A percentile compares a stretch with the other conserved stretches of the same genome.
These are phyloP conservation scores for Crotalus horridus DNA, from an alignment of 2,113 vertebrate species.

Conservation along the genomic window DNA sequence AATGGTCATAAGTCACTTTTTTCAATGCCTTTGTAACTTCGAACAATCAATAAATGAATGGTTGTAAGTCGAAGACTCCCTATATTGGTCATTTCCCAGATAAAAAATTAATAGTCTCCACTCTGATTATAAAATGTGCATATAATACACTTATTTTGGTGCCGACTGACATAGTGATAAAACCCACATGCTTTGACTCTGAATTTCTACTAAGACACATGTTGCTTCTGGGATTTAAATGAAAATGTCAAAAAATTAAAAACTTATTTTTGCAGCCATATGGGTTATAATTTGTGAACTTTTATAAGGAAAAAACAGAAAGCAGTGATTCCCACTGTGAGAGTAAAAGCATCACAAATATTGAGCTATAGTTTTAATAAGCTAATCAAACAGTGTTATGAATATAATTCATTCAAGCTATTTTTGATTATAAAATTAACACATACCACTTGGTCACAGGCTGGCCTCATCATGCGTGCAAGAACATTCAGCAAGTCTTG, in stretches of 20 bases:
- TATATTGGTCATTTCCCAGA: not conserved
- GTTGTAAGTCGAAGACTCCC: too few species aligned
- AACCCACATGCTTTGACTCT: not conserved
- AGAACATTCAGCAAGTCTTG: constrained; percentile 95
- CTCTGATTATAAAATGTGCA: not conserved
- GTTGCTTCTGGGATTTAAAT: not conserved
- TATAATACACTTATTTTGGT: not conserved
- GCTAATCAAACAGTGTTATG: not conserved
- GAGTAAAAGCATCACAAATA: not conserved
- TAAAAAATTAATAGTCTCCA: not conserved
- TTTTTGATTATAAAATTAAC: not conserved
- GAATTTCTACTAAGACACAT: not conserved
- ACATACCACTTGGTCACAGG: constrained; percentile 94
- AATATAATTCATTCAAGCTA: not conserved
- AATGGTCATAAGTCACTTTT: too few species aligned
- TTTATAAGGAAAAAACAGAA: not conserved
- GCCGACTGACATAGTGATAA: not conserved
- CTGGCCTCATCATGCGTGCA: constrained; percentile 96
- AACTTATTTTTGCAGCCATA: not conserved
- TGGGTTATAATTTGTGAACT: not conserved
- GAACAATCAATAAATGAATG: too few species aligned
- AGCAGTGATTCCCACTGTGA: not conserved
- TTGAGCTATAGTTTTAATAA: not conserved
- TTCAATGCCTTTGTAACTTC: too few species aligned
- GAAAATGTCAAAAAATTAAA: not conserved